Conservation (phyloP, 2,113 vertebrate genomes). For the Limanda limanda region DNA sequence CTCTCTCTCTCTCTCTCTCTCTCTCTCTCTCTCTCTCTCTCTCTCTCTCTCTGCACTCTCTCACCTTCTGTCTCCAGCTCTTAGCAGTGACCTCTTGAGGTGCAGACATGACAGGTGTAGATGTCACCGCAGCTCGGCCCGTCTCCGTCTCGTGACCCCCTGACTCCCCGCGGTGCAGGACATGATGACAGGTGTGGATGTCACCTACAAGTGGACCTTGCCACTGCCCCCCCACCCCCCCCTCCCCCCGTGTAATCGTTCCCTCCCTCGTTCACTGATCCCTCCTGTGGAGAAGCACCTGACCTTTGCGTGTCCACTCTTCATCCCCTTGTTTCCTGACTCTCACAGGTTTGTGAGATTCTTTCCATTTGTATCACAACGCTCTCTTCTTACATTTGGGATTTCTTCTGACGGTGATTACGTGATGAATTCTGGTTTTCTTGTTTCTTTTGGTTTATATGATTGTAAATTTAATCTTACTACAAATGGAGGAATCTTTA, state of each 20-base stretch:
- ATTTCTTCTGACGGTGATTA: too few species aligned
- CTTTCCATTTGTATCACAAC: background rate
- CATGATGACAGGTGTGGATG: conserved; percentile 65
- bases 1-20: conserved; percentile 21
- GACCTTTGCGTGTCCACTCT: conserved; percentile 37
- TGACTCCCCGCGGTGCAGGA: conserved; percentile 39
- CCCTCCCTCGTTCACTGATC: background rate
- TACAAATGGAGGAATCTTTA: too few species aligned
- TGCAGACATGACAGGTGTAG: conserved; percentile 61
- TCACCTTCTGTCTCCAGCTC: conserved; percentile 52
- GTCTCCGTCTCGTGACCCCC: conserved; percentile 44
- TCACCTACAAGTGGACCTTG: conserved; percentile 54
- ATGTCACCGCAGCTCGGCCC: conserved; percentile 36
- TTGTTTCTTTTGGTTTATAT: too few species aligned
- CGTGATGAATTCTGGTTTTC: too few species aligned
- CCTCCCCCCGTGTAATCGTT: conserved; percentile 37
- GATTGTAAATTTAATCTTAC: too few species aligned
- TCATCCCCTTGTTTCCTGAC: background rate
- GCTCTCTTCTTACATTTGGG: too few species aligned
- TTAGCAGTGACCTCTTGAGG: conserved; percentile 63
- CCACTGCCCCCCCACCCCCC: conserved; percentile 22
- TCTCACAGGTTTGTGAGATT: background rate
- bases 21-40: conserved; percentile 1
- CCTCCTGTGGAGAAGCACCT: conserved; percentile 30
- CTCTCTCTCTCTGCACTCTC: conserved; percentile 17